phyloP scores from a whole-genome alignment of 2,797 vertebrate genomes.

The Phoeniculus purpureus region DNA sequence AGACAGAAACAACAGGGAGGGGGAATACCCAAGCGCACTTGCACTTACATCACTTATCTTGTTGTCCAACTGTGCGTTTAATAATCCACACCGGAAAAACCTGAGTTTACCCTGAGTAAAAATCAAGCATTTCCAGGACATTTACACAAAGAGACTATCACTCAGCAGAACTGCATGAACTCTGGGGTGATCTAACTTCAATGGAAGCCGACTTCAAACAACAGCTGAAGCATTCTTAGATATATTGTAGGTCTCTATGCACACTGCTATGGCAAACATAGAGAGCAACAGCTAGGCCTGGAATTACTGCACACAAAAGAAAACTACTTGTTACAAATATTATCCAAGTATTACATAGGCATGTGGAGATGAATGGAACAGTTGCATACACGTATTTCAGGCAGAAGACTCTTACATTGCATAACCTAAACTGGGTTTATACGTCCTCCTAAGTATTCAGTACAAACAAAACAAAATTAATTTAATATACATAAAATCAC shows the following conservation, averaged over 20 bases:
- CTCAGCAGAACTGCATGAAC: neutral
- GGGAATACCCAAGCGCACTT: neutral
- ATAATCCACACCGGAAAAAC: neutral
- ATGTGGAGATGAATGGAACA: neutral
- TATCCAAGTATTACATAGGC: neutral
- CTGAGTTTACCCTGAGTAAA: neutral
- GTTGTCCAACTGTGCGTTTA: rapidly evolving
- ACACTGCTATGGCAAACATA: neutral
- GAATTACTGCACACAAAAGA: neutral
- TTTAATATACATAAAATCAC: neutral
- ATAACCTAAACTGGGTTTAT: neutral
- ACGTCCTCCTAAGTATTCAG: neutral
- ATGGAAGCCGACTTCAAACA: neutral
- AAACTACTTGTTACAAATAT: neutral
- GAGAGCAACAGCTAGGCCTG: neutral
- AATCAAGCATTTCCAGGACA: neutral
- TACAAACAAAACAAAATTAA: neutral
- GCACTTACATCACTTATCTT: neutral
- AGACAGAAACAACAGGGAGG: neutral
- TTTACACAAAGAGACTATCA: neutral
- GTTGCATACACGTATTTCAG: rapidly evolving
- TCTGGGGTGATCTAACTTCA: neutral
- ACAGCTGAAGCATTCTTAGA: neutral
- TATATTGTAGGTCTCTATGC: rapidly evolving
- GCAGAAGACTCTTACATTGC: neutral